Base-by-base conservation (phyloP, 1,140 invertebrate species). In the Eriosoma lanigerum region DNA sequence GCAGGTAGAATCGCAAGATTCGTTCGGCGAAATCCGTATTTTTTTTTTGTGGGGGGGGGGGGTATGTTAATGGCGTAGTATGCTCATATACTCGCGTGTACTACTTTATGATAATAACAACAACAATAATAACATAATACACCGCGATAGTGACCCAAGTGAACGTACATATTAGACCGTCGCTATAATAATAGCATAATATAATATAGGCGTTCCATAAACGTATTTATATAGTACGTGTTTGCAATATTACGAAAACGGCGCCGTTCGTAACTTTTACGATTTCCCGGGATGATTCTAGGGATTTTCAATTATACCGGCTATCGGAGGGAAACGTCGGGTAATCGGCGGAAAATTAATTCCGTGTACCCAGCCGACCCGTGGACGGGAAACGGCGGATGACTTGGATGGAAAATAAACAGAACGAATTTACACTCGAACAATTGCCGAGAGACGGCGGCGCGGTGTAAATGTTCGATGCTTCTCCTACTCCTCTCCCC, bases 261-360 rank as follows among this genome's bases (percentile, higher is more conserved):
- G 8, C 8, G 4, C n/a, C n/a, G 52, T 56, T 24, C 13, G 19
- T 75, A 58, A 56, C 52, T 56, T 75, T 58, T 58, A 73, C 26
- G 19, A 54, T 73, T 54, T n/a, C 15, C 29, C 29, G 29, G 26
- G 19, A 75, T 24, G 52, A 75, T 75, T 75, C 29, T 38, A 4
- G 0, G 72, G 72, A 75, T 75, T 75, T 56, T 56, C 52, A 75
- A 75, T 75, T 75, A 75, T 44, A 58, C 52, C 29, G 19, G 54
- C 21, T 26, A 50, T 29, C 9, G 21, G 15, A 10, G 38, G 21
- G 5, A 46, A 58, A 29, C 4, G 38, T 78, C 26, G 38, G 48
- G 58, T 80, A 80, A 80, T 80, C 58, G 44, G 58, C 26, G 78
- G 62, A 80, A 68, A 75, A 82, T 82, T 82, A 82, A 60, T 81